Conservation (phyloP, 2,113 vertebrate genomes). For the Pagrus major region DNA sequence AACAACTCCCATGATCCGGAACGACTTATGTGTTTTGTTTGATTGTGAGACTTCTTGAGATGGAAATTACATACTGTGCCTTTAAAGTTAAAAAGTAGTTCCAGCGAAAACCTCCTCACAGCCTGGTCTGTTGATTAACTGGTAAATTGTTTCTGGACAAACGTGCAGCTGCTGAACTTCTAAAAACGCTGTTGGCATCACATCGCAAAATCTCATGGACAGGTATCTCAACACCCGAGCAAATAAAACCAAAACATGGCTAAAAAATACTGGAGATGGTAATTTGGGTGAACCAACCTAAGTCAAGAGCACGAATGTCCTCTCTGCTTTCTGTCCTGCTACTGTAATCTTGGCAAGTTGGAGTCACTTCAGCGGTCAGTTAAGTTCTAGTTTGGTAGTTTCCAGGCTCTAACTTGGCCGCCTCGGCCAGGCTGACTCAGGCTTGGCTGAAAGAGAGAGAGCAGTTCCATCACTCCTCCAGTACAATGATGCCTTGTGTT, state of each 20-base stretch:
- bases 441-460: constrained; percentile 41
- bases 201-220: neutral
- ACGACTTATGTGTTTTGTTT: too few species aligned
- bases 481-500: constrained; percentile 79
- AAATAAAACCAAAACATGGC: neutral
- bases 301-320: neutral
- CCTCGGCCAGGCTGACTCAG: constrained; percentile 15
- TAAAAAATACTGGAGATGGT: neutral
- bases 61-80: too few species aligned
- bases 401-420: constrained; percentile 33
- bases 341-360: constrained; percentile 11
- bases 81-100: neutral
- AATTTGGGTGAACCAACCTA: neutral
- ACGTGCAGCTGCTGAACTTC: neutral
- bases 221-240: neutral
- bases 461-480: constrained; percentile 39
- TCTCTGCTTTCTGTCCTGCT: neutral
- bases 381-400: constrained; percentile 35
- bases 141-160: neutral
- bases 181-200: neutral
- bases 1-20: too few species aligned
- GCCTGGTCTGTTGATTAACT: neutral
- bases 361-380: constrained; percentile 24
- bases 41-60: too few species aligned
- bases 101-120: neutral